Conservation (phyloP, 2,797 vertebrate species). For the Sus cebifrons region DNA sequence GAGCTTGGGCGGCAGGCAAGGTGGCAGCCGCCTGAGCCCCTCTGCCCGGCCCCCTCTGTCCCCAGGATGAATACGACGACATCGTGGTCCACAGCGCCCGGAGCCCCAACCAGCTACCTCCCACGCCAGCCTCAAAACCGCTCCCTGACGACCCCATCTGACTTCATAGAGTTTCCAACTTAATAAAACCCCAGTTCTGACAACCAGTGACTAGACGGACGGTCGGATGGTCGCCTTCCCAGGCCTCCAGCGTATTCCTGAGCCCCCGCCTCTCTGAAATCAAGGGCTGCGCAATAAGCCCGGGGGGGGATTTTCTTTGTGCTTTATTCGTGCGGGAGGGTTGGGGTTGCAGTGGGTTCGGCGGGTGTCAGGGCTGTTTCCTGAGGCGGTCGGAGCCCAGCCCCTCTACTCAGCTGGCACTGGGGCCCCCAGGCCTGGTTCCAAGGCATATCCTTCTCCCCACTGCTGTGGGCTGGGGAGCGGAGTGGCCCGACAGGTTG, state of each 20-base stretch:
- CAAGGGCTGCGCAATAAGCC: background rate
- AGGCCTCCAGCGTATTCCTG: background rate
- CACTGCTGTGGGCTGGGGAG: background rate
- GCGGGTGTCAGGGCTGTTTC: background rate
- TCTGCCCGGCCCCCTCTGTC: background rate
- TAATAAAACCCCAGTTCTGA: constrained; percentile 77
- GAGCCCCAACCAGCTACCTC: constrained; percentile 52
- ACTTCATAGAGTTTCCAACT: constrained; percentile 64
- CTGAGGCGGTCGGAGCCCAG: constrained; percentile 22
- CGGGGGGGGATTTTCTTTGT: constrained; percentile 51
- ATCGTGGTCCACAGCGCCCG: constrained; percentile 90
- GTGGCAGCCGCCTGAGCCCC: constrained; percentile 54
- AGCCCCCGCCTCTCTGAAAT: fast-evolving
- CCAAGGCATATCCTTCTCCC: background rate
- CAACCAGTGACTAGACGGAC: background rate
- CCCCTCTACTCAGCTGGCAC: background rate
- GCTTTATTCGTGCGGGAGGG: constrained; percentile 78
- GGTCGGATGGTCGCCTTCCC: background rate
- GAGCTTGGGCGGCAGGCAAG: background rate
- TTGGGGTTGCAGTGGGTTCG: background rate
- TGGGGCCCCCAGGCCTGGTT: background rate
- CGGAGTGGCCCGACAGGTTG: background rate
- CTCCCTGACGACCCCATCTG: constrained; percentile 59
- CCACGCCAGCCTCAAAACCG: constrained; percentile 36
- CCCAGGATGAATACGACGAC: constrained; percentile 92